phyloP scores from a whole-genome alignment of 1,140 invertebrate genomes.

The Bombus confusus region DNA sequence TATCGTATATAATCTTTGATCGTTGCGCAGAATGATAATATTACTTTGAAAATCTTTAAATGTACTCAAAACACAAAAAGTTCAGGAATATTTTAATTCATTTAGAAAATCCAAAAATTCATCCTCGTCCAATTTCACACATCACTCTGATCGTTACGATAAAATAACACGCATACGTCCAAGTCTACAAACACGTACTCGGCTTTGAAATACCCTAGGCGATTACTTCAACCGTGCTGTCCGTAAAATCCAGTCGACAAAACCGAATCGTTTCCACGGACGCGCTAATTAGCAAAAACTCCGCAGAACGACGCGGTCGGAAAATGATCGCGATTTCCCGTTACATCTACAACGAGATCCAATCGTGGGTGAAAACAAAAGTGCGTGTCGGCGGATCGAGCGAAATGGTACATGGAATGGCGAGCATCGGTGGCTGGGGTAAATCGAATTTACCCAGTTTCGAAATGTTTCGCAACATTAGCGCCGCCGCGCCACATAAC shows the following conservation, averaged over 20 bases:
- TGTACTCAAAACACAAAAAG: too few relatives aligned
- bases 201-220: too few relatives aligned
- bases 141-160: too few relatives aligned
- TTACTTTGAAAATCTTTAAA: too few relatives aligned
- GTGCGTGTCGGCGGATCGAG: not conserved
- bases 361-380: not conserved
- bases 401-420: conserved; percentile 27
- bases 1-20: too few relatives aligned
- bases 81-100: too few relatives aligned
- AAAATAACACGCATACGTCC: too few relatives aligned
- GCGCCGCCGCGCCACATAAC: conserved; percentile 74
- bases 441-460: conserved; percentile 77
- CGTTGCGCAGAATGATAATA: too few relatives aligned
- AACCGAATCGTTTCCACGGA: not conserved
- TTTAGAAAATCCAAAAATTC: too few relatives aligned
- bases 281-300: not conserved
- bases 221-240: not conserved
- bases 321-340: not conserved
- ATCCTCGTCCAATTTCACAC: too few relatives aligned
- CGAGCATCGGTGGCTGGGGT: conserved; percentile 46
- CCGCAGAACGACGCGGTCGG: not conserved
- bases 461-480: conserved; percentile 80
- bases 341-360: not conserved
- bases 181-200: too few relatives aligned
- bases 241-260: not conserved